These are phyloP conservation scores for Ochropleura plecta DNA, from an alignment of 2,888 invertebrate species.

Conservation along the genomic window DNA sequence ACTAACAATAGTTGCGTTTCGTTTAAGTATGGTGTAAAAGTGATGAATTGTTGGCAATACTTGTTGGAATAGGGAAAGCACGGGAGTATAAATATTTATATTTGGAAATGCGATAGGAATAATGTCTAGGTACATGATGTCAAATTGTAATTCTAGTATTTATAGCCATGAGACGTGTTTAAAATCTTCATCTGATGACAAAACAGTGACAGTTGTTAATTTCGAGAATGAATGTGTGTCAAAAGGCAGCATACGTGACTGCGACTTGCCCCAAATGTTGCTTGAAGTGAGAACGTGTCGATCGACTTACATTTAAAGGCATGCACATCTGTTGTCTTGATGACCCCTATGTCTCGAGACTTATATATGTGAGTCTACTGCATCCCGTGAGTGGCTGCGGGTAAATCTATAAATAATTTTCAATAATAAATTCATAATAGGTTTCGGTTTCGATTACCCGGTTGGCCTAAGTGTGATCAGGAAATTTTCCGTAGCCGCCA, in stretches of 20 bases:
- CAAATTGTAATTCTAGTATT: conserved; percentile 9
- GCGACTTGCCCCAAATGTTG: conserved; percentile 55
- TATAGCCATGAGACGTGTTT: conserved; percentile 7
- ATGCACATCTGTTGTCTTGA: conserved; percentile 30
- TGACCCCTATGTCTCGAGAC: conserved; percentile 21
- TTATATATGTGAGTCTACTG: not conserved
- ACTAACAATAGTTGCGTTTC: not conserved
- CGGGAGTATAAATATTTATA: not conserved
- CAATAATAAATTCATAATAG: not conserved
- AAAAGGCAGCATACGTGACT: conserved; percentile 57
- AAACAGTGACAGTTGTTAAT: conserved; percentile 47
- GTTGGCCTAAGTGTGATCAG: no score
- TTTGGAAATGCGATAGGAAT: not conserved
- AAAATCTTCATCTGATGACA: conserved; percentile 34
- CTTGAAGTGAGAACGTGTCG: conserved; percentile 53
- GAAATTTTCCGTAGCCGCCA: no score
- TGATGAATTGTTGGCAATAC: conserved; percentile 1
- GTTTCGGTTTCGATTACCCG: no score
- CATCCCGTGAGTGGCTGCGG: not conserved
- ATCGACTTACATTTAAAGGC: conserved; percentile 40
- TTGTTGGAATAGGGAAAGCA: not conserved
- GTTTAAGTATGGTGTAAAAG: not conserved
- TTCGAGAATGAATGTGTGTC: conserved; percentile 52
- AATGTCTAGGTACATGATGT: not conserved
- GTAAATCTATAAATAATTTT: conserved; percentile 13